Evolutionary conservation across 2,113 vertebrate species (phyloP).

Genomic region (Pseudorasbora parva): DNA sequence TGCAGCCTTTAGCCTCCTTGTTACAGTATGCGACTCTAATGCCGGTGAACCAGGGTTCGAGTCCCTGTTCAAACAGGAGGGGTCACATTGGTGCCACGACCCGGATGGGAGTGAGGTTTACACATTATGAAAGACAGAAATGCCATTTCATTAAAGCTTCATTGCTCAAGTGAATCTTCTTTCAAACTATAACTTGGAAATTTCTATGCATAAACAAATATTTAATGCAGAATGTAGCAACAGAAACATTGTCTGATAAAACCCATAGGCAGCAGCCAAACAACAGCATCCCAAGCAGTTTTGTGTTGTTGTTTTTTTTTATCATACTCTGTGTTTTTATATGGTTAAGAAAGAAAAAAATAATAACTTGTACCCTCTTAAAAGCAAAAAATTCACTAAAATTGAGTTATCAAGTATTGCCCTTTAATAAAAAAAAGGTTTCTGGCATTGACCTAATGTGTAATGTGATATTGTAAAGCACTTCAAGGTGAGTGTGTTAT

Average conservation of each 20-base stretch:
- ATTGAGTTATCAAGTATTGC: slow-evolving; percentile 5
- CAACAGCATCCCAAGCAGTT: background rate
- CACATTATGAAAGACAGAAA: background rate
- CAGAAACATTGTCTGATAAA: background rate
- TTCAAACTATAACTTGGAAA: background rate
- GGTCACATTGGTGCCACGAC: no score
- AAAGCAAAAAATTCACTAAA: background rate
- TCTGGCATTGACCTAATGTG: background rate
- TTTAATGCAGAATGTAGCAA: background rate
- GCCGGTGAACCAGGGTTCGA: no score
- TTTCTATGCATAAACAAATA: background rate
- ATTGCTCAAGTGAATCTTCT: background rate
- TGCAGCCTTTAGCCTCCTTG: no score
- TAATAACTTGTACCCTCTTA: background rate
- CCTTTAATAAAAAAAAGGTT: background rate
- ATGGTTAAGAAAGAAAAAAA: background rate
- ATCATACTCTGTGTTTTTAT: no score
- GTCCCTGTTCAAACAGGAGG: no score
- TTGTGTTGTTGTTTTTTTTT: no score
- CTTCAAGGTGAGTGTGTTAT: slow-evolving; percentile 24
- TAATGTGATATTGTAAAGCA: slow-evolving; percentile 20
- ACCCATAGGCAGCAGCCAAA: background rate
- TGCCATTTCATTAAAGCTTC: background rate
- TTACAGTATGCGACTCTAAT: no score
- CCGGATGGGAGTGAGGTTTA: no score